Conservation (phyloP, 2,888 invertebrate genomes). For the Eudasyphora cyanicolor region DNA sequence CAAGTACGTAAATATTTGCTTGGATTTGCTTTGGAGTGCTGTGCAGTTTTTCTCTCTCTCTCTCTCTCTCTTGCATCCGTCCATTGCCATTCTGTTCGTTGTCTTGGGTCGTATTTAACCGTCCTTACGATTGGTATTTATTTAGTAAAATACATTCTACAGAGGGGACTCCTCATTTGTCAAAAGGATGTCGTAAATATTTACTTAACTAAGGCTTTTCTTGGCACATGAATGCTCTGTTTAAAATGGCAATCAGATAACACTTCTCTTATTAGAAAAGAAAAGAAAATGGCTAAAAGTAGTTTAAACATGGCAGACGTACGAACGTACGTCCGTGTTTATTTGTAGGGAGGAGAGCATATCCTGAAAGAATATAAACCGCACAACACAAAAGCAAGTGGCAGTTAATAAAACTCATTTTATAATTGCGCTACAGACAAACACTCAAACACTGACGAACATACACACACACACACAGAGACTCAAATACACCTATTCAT, state of each 20-base stretch:
- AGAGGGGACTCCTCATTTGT: slow-evolving; percentile 58
- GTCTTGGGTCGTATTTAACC: not conserved
- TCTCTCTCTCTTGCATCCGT: too few species aligned
- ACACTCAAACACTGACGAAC: slow-evolving; percentile 28
- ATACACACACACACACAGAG: slow-evolving; percentile 1
- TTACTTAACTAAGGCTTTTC: slow-evolving; percentile 58
- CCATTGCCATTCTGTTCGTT: too few species aligned
- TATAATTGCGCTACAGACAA: slow-evolving; percentile 58
- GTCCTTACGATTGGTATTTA: slow-evolving; percentile 48
- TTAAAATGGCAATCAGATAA: slow-evolving; percentile 65
- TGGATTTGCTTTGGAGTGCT: slow-evolving; percentile 11
- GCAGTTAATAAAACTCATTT: slow-evolving; percentile 65
- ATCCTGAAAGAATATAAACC: slow-evolving; percentile 44
- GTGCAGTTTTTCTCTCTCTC: not conserved
- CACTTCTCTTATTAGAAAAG: slow-evolving; percentile 59
- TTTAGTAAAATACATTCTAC: slow-evolving; percentile 62
- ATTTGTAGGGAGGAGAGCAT: not conserved
- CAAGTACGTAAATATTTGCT: slow-evolving; percentile 1
- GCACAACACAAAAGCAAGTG: slow-evolving; percentile 55
- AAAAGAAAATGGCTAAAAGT: slow-evolving; percentile 57
- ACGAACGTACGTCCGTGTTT: slow-evolving; percentile 2
- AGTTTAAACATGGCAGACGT: slow-evolving; percentile 42
- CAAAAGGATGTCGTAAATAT: slow-evolving; percentile 64
- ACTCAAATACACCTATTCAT: not conserved
- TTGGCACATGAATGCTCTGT: slow-evolving; percentile 56